Evolutionary conservation across 2,113 vertebrate genomes (phyloP).

Genomic region (Albula goreensis): DNA sequence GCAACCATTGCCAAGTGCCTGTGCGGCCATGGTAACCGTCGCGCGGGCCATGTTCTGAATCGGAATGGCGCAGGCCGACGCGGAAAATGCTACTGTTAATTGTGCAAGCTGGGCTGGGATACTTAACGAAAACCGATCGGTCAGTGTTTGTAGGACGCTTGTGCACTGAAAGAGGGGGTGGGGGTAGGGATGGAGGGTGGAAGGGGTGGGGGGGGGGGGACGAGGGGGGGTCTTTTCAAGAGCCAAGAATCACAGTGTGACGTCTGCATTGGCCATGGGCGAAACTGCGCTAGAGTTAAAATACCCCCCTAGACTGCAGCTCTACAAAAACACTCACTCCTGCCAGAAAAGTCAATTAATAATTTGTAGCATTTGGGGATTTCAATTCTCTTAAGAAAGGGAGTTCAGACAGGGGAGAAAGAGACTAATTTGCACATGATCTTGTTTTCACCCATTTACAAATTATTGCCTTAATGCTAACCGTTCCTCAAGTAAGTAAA

Average conservation of each 20-base stretch:
- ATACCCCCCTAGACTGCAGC: not conserved
- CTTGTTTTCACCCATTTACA: not conserved
- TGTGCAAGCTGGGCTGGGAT: not conserved
- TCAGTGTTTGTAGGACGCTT: no score
- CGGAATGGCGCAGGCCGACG: not conserved
- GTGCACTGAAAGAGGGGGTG: no score
- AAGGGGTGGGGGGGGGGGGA: no score
- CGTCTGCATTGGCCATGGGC: not conserved
- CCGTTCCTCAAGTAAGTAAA: not conserved
- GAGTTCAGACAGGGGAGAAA: not conserved
- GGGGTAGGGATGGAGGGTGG: no score
- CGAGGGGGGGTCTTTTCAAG: not conserved
- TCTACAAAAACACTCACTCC: not conserved
- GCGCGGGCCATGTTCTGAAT: not conserved
- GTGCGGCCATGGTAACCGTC: not conserved
- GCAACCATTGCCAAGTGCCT: not conserved
- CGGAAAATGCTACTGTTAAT: no score
- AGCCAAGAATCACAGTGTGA: not conserved
- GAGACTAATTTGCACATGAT: not conserved
- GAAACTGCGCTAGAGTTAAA: not conserved
- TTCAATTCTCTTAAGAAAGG: not conserved
- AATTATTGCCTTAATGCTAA: not conserved
- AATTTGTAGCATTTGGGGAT: constrained; percentile 2
- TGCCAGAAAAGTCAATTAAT: constrained; percentile 12
- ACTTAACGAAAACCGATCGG: no score